These are phyloP conservation scores for Tetramorium alpestre DNA, from an alignment of 1,140 invertebrate species.

Conservation along the genomic window DNA sequence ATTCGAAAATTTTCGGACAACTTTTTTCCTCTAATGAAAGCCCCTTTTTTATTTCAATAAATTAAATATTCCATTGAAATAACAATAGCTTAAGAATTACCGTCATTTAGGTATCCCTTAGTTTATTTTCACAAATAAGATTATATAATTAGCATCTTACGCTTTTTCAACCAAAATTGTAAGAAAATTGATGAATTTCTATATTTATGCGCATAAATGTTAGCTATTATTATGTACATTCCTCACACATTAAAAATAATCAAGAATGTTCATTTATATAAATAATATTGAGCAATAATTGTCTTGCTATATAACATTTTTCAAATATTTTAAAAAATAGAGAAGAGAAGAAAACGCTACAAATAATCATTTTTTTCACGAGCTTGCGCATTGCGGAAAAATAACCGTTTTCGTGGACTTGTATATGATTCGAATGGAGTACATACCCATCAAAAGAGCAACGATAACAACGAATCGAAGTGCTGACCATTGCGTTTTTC, in stretches of 20 bases:
- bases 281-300: neutral
- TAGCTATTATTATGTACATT: neutral
- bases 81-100: slow-evolving; percentile 14
- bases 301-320: neutral
- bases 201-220: too few species aligned
- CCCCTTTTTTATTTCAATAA: neutral
- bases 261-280: neutral
- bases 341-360: neutral
- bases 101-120: neutral
- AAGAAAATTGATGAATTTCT: too few species aligned
- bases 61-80: neutral
- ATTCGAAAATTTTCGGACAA: slow-evolving; percentile 21
- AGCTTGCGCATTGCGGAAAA: slow-evolving; percentile 36
- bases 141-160: neutral
- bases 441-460: neutral
- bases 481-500: slow-evolving; percentile 54
- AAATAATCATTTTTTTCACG: neutral
- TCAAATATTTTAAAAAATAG: neutral
- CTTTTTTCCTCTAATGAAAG: neutral
- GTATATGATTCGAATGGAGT: neutral
- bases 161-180: neutral
- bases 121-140: neutral
- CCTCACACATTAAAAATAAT: neutral
- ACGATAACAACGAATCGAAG: slow-evolving; percentile 45
- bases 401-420: neutral